Evolutionary conservation across 2,797 vertebrate species (phyloP), one percentile per base, ranked within the genome.

Genomic region (Austrolebias charrua): DNA sequence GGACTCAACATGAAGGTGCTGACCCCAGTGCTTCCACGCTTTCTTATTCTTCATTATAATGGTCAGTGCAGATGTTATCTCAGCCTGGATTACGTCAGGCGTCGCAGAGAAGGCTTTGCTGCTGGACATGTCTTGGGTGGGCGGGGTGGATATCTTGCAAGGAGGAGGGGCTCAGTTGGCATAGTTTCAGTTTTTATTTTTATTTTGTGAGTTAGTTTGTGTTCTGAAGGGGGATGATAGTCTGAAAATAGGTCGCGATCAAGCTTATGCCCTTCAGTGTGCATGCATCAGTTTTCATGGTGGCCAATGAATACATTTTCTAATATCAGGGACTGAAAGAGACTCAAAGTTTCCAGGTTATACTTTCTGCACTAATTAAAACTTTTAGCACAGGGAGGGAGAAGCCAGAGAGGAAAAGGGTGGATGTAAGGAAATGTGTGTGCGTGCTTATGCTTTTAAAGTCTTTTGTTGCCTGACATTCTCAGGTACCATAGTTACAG

Each of bases 391-490:
- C 24, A 43, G 6, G 3, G 51, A 70, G 58, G 59, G 58, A 64
- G 57, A 71, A 53, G 29, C 47, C 63, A 20, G 56, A 71, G 69
- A 83, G 85, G 85, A 87, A 87, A 73, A 70, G 76, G 79, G 74
- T 77, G 77, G 69, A 61, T 65, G 66, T 0, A 18, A 72, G 83
- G 73, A 78, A 81, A 75, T 70, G 52, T 16, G 63, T 80, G 86
- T 90, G 90, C 83, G 35, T 11, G 7, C 9, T 7, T 38, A 8
- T 38, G 35, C 33, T 63, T 83, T 55, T 55, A 28, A 82, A 71
- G 58, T 81, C 86, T 90, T 90, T 90, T 91, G 77, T 92, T 84
- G 86, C 62, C 82, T 86, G 88, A 91, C 90, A 91, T 91, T 92
- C 80, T 87, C 86, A 84, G 88, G 86, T 86, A 44, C 86, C 89